Conservation (phyloP, 2,888 invertebrate species). For the Seira ritae region DNA sequence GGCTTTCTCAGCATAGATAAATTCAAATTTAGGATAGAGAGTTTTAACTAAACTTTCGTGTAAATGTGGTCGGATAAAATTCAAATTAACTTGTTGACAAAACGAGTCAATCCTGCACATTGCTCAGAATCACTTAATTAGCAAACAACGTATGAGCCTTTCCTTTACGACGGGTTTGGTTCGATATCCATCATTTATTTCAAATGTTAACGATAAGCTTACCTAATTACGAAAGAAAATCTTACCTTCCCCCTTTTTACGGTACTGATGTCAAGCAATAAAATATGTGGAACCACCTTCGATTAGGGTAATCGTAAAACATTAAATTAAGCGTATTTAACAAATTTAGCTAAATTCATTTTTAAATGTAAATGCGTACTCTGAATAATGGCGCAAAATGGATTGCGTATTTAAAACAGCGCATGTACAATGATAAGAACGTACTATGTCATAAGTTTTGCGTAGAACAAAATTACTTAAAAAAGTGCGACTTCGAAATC, state of each 20-base stretch:
- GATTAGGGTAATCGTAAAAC: too few species aligned
- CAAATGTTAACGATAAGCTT: neutral
- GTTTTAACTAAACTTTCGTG: too few species aligned
- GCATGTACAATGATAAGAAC: too few species aligned
- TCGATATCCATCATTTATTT: neutral
- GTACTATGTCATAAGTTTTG: neutral
- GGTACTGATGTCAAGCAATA: neutral
- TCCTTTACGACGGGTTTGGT: neutral
- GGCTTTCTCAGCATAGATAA: too few species aligned
- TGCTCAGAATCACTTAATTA: slow-evolving; percentile 11
- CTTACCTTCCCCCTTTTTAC: too few species aligned
- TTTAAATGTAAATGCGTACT: too few species aligned
- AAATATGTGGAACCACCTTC: neutral
- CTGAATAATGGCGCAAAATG: too few species aligned
- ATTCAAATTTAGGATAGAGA: too few species aligned
- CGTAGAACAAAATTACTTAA: neutral
- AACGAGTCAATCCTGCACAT: slow-evolving; percentile 8
- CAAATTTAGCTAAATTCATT: too few species aligned
- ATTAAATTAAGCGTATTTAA: too few species aligned
- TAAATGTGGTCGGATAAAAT: neutral
- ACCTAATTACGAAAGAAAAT: too few species aligned
- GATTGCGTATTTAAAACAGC: too few species aligned
- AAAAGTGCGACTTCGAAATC: slow-evolving; percentile 17
- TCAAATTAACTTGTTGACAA: neutral
- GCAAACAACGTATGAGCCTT: neutral